Conservation (phyloP, 2,113 vertebrate species). For the Myrmecobius fasciatus region DNA sequence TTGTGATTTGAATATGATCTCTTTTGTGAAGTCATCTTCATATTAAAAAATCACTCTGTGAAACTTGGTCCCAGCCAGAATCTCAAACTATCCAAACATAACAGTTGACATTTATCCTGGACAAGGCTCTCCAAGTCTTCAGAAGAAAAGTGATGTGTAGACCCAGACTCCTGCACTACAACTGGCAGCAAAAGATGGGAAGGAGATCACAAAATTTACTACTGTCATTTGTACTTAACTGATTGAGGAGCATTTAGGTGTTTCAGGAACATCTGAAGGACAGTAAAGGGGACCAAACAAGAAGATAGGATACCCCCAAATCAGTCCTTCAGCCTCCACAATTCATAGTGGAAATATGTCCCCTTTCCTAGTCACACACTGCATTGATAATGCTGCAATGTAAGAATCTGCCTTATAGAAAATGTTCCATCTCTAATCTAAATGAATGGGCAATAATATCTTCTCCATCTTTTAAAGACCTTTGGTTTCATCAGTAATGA, state of each 20-base stretch:
- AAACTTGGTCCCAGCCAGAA: background rate
- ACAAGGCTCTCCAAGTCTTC: background rate
- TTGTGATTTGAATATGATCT: constrained; percentile 58
- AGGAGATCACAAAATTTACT: background rate
- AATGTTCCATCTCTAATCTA: background rate
- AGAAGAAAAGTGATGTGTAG: constrained; percentile 35
- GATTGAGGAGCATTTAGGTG: background rate
- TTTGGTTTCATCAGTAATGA: background rate
- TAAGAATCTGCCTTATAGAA: background rate
- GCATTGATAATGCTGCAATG: background rate
- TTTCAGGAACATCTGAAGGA: background rate
- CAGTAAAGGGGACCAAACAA: background rate
- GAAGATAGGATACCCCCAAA: background rate
- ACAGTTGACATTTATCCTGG: constrained; percentile 35
- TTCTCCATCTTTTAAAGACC: background rate
- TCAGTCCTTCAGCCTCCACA: background rate
- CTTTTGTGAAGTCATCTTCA: constrained; percentile 43
- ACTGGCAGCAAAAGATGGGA: background rate
- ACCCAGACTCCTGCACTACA: background rate
- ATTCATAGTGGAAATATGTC: background rate
- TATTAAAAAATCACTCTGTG: background rate
- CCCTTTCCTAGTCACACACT: background rate
- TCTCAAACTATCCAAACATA: background rate
- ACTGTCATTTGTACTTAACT: background rate
- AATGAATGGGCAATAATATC: background rate